phyloP scores from a whole-genome alignment of 30 jellyfish, hydroid and myxozoan genomes.

The Clytia hemisphaerica region DNA sequence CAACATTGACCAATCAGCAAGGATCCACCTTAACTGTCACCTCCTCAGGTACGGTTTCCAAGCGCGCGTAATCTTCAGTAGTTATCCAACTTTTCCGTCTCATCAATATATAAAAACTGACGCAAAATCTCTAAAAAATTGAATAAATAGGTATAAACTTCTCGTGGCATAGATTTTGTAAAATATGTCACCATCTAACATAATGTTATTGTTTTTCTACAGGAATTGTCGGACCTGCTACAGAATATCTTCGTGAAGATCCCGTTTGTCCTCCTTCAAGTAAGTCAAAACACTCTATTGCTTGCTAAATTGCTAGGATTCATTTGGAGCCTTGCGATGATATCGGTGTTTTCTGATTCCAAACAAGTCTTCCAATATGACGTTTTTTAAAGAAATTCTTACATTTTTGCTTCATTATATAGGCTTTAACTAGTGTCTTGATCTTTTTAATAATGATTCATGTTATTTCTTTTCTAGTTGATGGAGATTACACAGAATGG shows the following conservation, averaged over 20 bases:
- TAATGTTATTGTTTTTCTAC: background rate
- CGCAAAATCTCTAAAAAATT: no score
- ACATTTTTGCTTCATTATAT: background rate
- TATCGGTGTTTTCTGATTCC: no score
- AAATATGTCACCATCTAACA: no score
- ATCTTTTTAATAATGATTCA: background rate
- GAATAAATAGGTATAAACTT: no score
- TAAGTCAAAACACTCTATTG: constrained; percentile 30
- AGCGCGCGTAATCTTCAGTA: no score
- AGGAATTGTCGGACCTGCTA: constrained; percentile 44
- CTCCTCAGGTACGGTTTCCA: constrained; percentile 63
- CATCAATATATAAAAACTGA: no score
- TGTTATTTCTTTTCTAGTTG: constrained; percentile 42
- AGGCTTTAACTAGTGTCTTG: background rate
- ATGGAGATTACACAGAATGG: constrained; percentile 97
- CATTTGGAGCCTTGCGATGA: no score
- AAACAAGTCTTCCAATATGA: no score
- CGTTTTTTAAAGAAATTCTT: no score
- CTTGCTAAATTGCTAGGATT: background rate
- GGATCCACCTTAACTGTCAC: constrained; percentile 47
- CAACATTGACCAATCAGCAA: constrained; percentile 21
- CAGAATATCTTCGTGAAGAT: constrained; percentile 75
- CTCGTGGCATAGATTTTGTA: background rate
- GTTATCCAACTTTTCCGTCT: no score
- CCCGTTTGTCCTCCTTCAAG: constrained; percentile 97